Evolutionary conservation across 2,888 invertebrate species (phyloP).

Genomic region (Nemotelus pantherinus): DNA sequence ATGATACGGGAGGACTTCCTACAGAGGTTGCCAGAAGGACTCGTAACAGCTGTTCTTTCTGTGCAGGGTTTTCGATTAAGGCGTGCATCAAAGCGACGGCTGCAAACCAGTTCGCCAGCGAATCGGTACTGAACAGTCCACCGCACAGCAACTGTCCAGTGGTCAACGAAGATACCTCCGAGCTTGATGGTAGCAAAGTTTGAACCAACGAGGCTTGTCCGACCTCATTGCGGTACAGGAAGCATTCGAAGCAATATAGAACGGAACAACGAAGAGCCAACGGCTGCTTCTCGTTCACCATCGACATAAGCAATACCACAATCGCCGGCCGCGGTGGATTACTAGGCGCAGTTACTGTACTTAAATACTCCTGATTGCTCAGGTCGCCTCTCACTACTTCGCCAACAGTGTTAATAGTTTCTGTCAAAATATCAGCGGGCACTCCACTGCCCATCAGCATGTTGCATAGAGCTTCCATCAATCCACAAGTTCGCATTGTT

Average conservation of each 20-base stretch:
- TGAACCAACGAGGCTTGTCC: slow-evolving; percentile 90
- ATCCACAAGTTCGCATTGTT: slow-evolving; percentile 84
- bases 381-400: slow-evolving; percentile 90
- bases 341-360: slow-evolving; percentile 90
- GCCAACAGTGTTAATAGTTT: slow-evolving; percentile 94
- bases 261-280: slow-evolving; percentile 91
- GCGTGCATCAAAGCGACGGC: slow-evolving; percentile 91
- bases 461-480: slow-evolving; percentile 83
- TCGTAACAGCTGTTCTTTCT: slow-evolving; percentile 89
- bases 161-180: slow-evolving; percentile 76
- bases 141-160: slow-evolving; percentile 92
- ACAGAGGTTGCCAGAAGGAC: slow-evolving; percentile 89
- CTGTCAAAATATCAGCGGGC: slow-evolving; percentile 94
- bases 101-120: slow-evolving; percentile 95
- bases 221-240: slow-evolving; percentile 89
- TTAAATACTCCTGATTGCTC: slow-evolving; percentile 91
- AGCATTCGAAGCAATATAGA: slow-evolving; percentile 97
- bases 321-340: slow-evolving; percentile 93
- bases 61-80: slow-evolving; percentile 82
- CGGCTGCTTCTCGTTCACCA: slow-evolving; percentile 98
- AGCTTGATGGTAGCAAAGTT: slow-evolving; percentile 88
- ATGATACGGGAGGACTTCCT: slow-evolving; percentile 85
- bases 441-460: slow-evolving; percentile 96
- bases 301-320: slow-evolving; percentile 94
- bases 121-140: slow-evolving; percentile 88